Percentiles rank a stretch among this genome's conserved stretches.
phyloP scores from a whole-genome alignment of 1,140 invertebrate species.

The Dryas iulia region DNA sequence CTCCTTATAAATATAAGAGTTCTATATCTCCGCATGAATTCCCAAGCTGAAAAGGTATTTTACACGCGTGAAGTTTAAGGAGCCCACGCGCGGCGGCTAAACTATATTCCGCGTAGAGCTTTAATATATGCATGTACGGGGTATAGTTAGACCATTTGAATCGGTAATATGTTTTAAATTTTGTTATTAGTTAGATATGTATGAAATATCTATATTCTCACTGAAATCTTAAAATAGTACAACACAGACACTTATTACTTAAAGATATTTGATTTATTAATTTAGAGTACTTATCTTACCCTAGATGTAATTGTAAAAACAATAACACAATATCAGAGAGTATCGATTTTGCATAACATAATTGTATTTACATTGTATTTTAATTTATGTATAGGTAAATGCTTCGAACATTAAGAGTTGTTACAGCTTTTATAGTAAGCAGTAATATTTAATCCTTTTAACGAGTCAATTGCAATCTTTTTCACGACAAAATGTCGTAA shows the following conservation, averaged over 20 bases:
- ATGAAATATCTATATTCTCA: too few species aligned
- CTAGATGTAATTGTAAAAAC: neutral
- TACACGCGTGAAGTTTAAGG: slow-evolving; percentile 51
- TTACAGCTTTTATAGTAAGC: slow-evolving; percentile 20
- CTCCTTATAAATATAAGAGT: slow-evolving; percentile 74
- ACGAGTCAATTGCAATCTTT: slow-evolving; percentile 44
- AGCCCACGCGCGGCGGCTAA: slow-evolving; percentile 41
- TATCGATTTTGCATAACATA: slow-evolving; percentile 35
- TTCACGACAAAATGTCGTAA: slow-evolving; percentile 56
- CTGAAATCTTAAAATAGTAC: too few species aligned
- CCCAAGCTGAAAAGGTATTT: slow-evolving; percentile 74
- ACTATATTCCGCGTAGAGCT: slow-evolving; percentile 45
- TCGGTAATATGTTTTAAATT: neutral
- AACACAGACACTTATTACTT: too few species aligned
- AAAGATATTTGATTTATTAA: too few species aligned
- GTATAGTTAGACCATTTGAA: neutral
- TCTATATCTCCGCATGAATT: slow-evolving; percentile 67
- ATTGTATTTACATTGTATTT: neutral
- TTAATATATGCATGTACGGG: slow-evolving; percentile 6
- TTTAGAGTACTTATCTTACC: too few species aligned
- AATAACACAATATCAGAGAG: neutral
- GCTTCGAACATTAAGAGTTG: neutral
- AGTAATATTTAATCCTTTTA: slow-evolving; percentile 33
- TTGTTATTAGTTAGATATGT: too few species aligned
- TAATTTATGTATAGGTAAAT: slow-evolving; percentile 2